Percentiles rank a stretch among this genome's conserved stretches.
These are phyloP conservation scores for Centrocercus urophasianus DNA, from an alignment of 2,113 vertebrate genomes.

Conservation along the genomic window DNA sequence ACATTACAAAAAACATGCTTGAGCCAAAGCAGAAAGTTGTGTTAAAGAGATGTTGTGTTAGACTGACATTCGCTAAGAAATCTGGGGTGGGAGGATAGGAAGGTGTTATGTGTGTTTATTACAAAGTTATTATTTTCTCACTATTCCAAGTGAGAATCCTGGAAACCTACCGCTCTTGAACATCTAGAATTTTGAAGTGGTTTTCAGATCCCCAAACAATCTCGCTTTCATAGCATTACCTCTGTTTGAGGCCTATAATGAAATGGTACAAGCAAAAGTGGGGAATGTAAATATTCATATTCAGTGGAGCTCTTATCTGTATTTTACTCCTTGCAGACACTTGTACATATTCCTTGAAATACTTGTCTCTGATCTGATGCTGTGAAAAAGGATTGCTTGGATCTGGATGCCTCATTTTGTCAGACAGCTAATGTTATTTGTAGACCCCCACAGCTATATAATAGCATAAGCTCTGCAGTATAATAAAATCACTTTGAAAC, in stretches of 20 bases:
- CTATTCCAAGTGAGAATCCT: neutral
- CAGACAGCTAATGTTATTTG: neutral
- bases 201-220: neutral
- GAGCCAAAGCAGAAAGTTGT: neutral
- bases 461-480: neutral
- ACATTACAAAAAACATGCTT: neutral
- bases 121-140: neutral
- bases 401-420: neutral
- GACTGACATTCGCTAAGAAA: neutral
- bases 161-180: neutral
- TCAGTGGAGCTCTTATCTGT: accelerated
- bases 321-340: neutral
- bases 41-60: neutral
- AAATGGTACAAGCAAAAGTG: neutral
- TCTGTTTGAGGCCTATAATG: neutral
- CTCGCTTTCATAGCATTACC: neutral
- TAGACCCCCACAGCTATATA: neutral
- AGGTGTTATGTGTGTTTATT: neutral
- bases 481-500: neutral
- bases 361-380: neutral
- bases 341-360: neutral
- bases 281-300: neutral
- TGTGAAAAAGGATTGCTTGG: neutral
- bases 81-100: neutral
- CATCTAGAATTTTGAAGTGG: neutral